phyloP scores from a whole-genome alignment of 2,113 vertebrate genomes.

The Strix uralensis region DNA sequence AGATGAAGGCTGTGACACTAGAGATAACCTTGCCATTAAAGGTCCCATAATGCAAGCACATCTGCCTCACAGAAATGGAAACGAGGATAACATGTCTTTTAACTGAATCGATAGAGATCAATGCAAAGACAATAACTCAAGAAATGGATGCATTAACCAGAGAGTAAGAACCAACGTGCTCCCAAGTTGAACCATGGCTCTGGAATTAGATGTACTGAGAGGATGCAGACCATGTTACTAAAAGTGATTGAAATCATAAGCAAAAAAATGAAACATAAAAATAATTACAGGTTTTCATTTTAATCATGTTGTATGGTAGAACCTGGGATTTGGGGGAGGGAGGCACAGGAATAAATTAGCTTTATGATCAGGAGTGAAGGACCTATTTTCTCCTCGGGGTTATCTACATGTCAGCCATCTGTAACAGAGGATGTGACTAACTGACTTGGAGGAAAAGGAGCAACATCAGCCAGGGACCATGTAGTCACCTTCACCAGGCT shows the following conservation, averaged over 20 bases:
- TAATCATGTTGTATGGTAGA: background rate
- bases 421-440: conserved; percentile 10
- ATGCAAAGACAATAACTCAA: conserved; percentile 57
- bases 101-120: conserved; percentile 54
- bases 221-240: background rate
- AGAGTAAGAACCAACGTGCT: background rate
- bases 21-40: conserved; percentile 12
- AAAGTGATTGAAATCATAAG: background rate
- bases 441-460: background rate
- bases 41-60: background rate
- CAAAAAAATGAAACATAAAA: background rate
- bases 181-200: background rate
- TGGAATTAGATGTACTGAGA: background rate
- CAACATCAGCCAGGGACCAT: background rate
- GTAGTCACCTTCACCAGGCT: background rate
- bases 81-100: background rate
- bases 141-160: conserved; percentile 7
- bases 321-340: background rate
- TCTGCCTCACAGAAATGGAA: conserved; percentile 3
- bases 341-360: background rate
- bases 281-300: background rate
- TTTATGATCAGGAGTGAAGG: background rate
- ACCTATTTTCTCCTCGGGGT: background rate
- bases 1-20: conserved; percentile 8
- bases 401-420: background rate